phyloP scores from a whole-genome alignment of 2,797 vertebrate genomes.

The Amniataba percoides region DNA sequence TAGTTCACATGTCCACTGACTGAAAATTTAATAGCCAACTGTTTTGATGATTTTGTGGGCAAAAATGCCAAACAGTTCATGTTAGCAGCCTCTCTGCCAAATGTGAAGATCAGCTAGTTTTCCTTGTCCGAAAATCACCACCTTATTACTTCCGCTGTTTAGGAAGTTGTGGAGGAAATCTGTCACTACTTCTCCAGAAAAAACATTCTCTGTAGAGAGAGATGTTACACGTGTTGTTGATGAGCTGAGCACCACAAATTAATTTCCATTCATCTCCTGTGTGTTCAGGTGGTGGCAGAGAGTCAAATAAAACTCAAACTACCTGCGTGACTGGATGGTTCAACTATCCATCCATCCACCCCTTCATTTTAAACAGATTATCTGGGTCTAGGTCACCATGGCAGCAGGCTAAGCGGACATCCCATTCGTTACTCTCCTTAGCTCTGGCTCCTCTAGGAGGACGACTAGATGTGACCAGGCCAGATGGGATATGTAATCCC shows the following conservation, averaged over 20 bases:
- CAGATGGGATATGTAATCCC: conserved; percentile 55
- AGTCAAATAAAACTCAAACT: conserved; percentile 19
- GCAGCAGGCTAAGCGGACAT: conserved; percentile 12
- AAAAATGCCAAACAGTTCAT: background rate
- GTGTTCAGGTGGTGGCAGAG: background rate
- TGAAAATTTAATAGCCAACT: background rate
- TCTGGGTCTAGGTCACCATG: background rate
- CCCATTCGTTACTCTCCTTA: conserved; percentile 10
- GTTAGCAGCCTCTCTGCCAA: background rate
- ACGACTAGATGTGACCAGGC: conserved; percentile 17
- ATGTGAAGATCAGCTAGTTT: background rate
- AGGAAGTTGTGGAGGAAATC: background rate
- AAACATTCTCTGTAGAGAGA: conserved; percentile 16
- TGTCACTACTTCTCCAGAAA: background rate
- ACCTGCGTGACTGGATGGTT: conserved; percentile 8
- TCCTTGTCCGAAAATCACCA: too few species aligned
- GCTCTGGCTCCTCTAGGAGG: conserved; percentile 20
- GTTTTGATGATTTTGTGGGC: background rate
- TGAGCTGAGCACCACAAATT: background rate
- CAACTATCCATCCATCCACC: conserved; percentile 11
- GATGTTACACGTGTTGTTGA: background rate
- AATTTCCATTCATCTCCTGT: background rate
- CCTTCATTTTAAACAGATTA: background rate
- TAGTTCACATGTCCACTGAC: background rate
- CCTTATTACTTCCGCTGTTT: background rate